Base-by-base conservation (phyloP, 2,113 vertebrate species). In the Calyptommatus sinebrachiatus region DNA sequence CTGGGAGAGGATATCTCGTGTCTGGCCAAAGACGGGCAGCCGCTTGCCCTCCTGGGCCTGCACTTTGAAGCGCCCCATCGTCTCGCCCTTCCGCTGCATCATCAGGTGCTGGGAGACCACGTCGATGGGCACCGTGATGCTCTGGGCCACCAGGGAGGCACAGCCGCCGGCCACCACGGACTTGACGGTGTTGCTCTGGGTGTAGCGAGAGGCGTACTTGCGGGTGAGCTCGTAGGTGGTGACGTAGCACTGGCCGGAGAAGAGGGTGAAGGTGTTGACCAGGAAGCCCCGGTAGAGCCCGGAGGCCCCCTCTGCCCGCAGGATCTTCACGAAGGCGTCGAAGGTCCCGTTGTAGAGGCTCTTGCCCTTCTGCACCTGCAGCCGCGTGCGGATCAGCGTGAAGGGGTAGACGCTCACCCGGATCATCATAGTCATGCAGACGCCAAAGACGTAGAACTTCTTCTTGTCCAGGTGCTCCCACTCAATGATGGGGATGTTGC, bases 401-500 rank as follows among this genome's bases (percentile, higher is more conserved):
- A 97, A 97, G 0, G 98, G 98, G 89, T 99, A 99, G 28, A 99
- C 96, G 0, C 97, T 97, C 82, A 96, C 96, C 1, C 98, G 94
- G 83, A 98, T 99, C 92, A 96, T 96, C 95, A 99, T 95, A 0
- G 98, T 98, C 97, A 99, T 99, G 29, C 97, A 97, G 61, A 99
- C 95, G 0, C 98, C 97, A 0, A 99, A 91, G 0, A 98, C 95
- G 4, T 99, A 99, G 94, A 99, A 99, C 82, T 99, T 99, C 92
- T 95, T 95, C 89, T 99, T 99, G 95, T 99, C 98, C 93, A 99
- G 90, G 88, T 99, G 96, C 79, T 99, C 98, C 98, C 98, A 99
- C 88, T 99, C 98, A 0, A 99, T 99, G 90, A 99, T 99, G 88
- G 94, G 97, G 90, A 99, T 97, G 84, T 97, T 97, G 14, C 97